Base-by-base conservation (phyloP, 2,888 invertebrate species). In the Eulithis prunata region DNA sequence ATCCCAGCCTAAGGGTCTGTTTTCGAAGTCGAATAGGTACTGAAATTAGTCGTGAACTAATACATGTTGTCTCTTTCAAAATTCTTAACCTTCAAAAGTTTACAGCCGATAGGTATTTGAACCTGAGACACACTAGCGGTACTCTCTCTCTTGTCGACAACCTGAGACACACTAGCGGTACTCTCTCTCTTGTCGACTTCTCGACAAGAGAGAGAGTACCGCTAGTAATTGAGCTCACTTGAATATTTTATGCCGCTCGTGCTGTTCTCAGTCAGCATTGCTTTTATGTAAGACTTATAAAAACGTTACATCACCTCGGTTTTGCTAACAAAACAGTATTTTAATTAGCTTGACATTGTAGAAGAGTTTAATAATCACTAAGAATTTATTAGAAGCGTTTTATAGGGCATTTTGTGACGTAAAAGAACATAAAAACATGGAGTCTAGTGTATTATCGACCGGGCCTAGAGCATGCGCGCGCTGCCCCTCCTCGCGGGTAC, bases 381-480 rank as follows among this genome's bases (percentile, higher is more conserved):
- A 41, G 83, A 86, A 86, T 89, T 89, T 74, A 76, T 79, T 88
- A 84, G 81, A 83, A 83, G 78, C 86, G 77, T 84, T 84, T 85
- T 87, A 74, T 89, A 85, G 83, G 86, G 84, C 84, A 87, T 88
- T 87, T 87, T 81, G 83, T 89, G 85, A 87, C 85, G 86, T 84
- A 85, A 89, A 87, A 88, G 83, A 89, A 88, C 89, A 90, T 92
- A 90, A 92, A 92, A 92, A 90, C 86, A 88, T 89, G 83, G 88
- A 90, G 91, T 90, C 90, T 91, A 90, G 89, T 85, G 86, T 83
- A 77, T 81, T 91, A 92, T 93, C 92, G 92, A 92, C 91, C 92
- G 87, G 86, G 82, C 76, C 70, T 73, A 21, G 75, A 75, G 67
- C 14, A 80, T 84, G 89, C 91, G 92, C 92, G 92, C 92, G 91